A percentile compares a stretch with the other conserved stretches of the same genome.
These are phyloP conservation scores for Leptinotarsa rubiginosa DNA, from an alignment of 2,888 invertebrate genomes.

Conservation along the genomic window DNA sequence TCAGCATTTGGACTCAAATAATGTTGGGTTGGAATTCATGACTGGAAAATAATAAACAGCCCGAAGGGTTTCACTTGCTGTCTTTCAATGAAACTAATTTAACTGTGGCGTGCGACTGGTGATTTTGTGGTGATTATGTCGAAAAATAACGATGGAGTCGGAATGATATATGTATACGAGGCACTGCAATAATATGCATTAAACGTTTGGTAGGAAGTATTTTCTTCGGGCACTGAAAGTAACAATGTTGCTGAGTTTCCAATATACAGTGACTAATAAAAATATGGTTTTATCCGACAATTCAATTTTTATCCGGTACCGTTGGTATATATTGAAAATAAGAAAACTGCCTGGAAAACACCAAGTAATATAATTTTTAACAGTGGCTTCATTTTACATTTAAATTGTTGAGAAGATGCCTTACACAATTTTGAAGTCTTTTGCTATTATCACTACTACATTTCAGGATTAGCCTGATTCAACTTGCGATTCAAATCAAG, in stretches of 20 bases:
- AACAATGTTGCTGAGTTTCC: background rate
- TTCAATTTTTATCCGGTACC: too few relatives aligned
- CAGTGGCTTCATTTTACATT: too few relatives aligned
- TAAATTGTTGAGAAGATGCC: too few relatives aligned
- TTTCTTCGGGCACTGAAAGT: background rate
- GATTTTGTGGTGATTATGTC: slow-evolving; percentile 1
- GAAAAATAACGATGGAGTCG: slow-evolving; percentile 3
- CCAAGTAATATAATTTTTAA: too few relatives aligned
- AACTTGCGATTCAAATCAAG: too few relatives aligned
- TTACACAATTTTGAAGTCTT: too few relatives aligned
- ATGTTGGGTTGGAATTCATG: slow-evolving; percentile 5
- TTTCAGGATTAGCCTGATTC: too few relatives aligned
- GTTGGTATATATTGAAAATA: too few relatives aligned
- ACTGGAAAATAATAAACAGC: slow-evolving; percentile 1
- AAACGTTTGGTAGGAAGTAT: slow-evolving; percentile 2
- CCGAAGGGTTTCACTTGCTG: background rate
- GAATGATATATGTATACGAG: background rate
- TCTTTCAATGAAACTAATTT: slow-evolving; percentile 1
- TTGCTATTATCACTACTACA: too few relatives aligned
- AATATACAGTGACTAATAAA: background rate
- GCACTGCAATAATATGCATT: background rate
- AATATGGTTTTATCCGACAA: too few relatives aligned
- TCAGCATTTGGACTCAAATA: background rate
- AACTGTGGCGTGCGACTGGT: background rate
- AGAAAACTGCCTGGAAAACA: too few relatives aligned